Base-by-base conservation (phyloP, 2,888 invertebrate species). In the Pegoplata infirma region DNA sequence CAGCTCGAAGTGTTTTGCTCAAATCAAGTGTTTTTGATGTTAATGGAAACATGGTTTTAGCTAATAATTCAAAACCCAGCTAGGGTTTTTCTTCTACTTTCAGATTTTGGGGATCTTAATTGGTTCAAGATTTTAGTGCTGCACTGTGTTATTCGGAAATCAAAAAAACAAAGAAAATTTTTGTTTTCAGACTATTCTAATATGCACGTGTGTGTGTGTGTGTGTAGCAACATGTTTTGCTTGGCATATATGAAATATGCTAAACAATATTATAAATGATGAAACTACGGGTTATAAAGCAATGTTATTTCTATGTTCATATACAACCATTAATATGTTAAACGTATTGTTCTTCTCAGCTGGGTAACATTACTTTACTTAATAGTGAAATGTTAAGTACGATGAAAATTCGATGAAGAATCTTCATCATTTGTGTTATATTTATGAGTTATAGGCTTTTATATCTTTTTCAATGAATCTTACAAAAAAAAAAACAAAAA, bases 401-500 rank as follows among this genome's bases (percentile, higher is more conserved):
- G n/a, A 53, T 61, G 14, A 51, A 21, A 21, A 53, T 51, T 61
- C 46, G 12, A 46, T 63, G 32, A 46, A 47, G 46, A 8, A 28
- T 53, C 21, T 49, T 46, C 28, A 55, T 36, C 14, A 55, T 36
- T 55, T 46, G 3, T 68, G n/a, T 40, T 49, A 49, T 23, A 23
- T 56, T 56, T n/a, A 69, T 59, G 51, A 51, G 40, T 59, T 59
- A 69, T 69, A 25, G 28, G 19, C 49, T 19, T 16, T 25, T 47
- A 28, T 59, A 25, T 40, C n/a, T 47, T n/a, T 16, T 14, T 10
- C 10, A 32, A 32, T 10, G 0, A 32, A 32, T 32, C 10, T 10
- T 4, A 28, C 6, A 32, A 32, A 8, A 32, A n/a, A n/a, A n/a
- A n/a, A n/a, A n/a, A n/a, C n/a, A n/a, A n/a, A n/a, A n/a, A n/a